Evolutionary conservation across 2,113 vertebrate species (phyloP).

Genomic region (Mellivora capensis): DNA sequence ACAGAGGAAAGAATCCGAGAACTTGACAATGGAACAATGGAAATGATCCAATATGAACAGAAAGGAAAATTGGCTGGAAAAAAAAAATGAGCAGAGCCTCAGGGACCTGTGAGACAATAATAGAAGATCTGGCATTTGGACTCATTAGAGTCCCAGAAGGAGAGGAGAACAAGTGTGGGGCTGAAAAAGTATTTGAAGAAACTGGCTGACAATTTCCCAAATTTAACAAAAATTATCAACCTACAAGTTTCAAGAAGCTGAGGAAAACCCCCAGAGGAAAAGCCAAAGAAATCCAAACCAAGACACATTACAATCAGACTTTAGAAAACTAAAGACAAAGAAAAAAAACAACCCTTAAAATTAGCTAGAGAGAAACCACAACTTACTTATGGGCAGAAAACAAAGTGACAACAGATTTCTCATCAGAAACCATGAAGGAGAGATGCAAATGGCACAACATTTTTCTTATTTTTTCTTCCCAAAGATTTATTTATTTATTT

Average conservation of each 20-base stretch:
- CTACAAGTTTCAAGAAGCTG: neutral
- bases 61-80: neutral
- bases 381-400: neutral
- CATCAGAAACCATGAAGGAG: neutral
- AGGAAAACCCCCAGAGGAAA: neutral
- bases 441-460: neutral
- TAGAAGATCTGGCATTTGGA: neutral
- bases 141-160: neutral
- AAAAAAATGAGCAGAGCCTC: neutral
- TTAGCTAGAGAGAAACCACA: neutral
- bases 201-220: neutral
- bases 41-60: neutral
- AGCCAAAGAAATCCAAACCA: neutral
- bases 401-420: neutral
- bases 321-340: constrained; percentile 19
- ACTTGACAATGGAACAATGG: neutral
- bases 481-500: neutral
- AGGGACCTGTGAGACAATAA: neutral
- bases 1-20: constrained; percentile 1
- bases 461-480: neutral
- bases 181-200: constrained; percentile 5
- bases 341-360: neutral
- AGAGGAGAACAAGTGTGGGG: neutral
- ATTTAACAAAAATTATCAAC: neutral
- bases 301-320: neutral